Base-by-base conservation (phyloP, 2,888 invertebrate species). In the Macrosiphum euphorbiae region DNA sequence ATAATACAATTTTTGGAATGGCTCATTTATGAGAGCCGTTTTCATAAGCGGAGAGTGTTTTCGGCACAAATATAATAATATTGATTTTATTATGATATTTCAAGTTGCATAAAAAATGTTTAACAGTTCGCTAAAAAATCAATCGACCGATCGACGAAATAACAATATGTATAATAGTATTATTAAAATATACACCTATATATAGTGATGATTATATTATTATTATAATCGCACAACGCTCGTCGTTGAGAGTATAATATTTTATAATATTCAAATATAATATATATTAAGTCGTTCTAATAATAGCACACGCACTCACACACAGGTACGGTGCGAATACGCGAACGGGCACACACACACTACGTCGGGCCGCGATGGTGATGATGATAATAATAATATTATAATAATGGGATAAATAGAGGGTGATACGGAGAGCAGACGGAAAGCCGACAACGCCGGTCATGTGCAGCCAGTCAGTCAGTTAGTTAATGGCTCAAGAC, bases 401-500 rank as follows among this genome's bases (percentile, higher is more conserved):
- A 88, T 88, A 78, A 92, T 86, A 90, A 93, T 35, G 58, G 93
- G 85, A 85, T 89, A 90, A 47, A 90, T 58, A 90, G 90, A 93
- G 93, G 90, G 90, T 93, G 90, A 90, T 93, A 90, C 90, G 90
- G 41, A 58, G 92, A 88, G 85, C 85, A 58, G 85, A 94, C 94
- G 28, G 94, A 94, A 61, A 90, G 90, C 90, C 90, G 90, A 90
- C 94, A 5, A 44, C 90, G 88, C 78, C 90, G 90, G 94, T 94
- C 94, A 90, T 94, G 94, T 94, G 94, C 86, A 61, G 52, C 11
- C 86, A n/a, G 90, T 35, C 94, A 20, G 94, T 94, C 90, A 94
- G 94, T 94, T 94, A 85, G 90, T 94, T 94, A 85, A 94, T 94
- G 94, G 94, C 94, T 90, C 94, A 94, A 90, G 94, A 94, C 94